Base-by-base conservation (phyloP, 1,140 invertebrate species). In the Zaprionus inermis region DNA sequence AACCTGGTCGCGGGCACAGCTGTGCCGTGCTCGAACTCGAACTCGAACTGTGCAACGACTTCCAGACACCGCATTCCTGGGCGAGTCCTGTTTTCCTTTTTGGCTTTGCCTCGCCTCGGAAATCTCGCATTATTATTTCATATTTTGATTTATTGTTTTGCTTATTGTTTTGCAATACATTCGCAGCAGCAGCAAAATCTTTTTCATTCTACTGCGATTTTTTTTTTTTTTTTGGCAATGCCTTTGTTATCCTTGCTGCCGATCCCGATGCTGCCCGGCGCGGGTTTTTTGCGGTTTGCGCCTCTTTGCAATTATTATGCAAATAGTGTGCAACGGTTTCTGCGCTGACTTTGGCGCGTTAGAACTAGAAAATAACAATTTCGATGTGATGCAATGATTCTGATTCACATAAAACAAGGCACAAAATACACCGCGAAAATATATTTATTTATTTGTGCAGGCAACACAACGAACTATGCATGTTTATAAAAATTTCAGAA, bases 101-200 rank as follows among this genome's bases (percentile, higher is more conserved):
- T 34, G 24, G 16, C 57, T 57, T 49, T n/a, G n/a, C n/a, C n/a
- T n/a, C n/a, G 66, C 66, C 72, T 49, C 58, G 57, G 54, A 59
- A 56, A 34, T 34, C 51, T 44, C 46, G 60, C 68, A 88, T 88
- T 86, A 86, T 88, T 88, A 86, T 86, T 86, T 86, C 82, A 86
- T 86, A 88, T 88, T 86, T 86, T 86, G 82, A 86, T 86, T 86
- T 86, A 86, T 86, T 86, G 83, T 86, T 88, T 88, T 72, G 82
- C 83, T 88, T 83, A 86, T 86, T 86, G 82, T 88, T 86, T 86
- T 79, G 72, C 81, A 66, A 77, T 60, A 79, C 75, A 79, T 79
- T 81, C 60, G 59, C 51, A 52, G 71, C 34, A 56, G 63, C 51
- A 52, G 72, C 34, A 61, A 22, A 63, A 22, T 44, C 38, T 46